phyloP scores from a whole-genome alignment of 2,888 invertebrate species.

The Hydrotaea diabolus region DNA sequence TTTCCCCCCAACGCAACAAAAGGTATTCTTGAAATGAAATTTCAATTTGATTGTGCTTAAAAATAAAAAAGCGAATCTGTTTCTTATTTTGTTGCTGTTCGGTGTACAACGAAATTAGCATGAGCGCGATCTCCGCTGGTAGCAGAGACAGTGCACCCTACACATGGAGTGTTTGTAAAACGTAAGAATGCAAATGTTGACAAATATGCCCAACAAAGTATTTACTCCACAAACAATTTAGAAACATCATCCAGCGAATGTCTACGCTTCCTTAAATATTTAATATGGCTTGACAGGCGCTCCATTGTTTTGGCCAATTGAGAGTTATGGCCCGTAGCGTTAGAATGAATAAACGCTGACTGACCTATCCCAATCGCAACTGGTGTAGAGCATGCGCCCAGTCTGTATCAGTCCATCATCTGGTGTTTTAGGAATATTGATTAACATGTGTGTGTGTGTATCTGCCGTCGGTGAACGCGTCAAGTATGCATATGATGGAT shows the following conservation, averaged over 20 bases:
- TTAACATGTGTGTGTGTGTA: background rate
- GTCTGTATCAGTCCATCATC: slow-evolving; percentile 8
- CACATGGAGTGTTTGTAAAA: background rate
- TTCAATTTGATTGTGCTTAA: background rate
- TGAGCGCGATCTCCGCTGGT: background rate
- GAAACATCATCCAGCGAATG: too few relatives aligned
- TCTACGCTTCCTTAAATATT: too few relatives aligned
- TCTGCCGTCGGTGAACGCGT: too few relatives aligned
- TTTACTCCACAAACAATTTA: background rate
- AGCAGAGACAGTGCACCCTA: background rate
- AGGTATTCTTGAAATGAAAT: background rate
- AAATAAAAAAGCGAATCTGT: background rate
- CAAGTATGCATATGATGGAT: background rate
- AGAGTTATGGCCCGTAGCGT: background rate
- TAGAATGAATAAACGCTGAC: background rate
- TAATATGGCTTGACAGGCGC: too few relatives aligned
- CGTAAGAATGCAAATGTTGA: too few relatives aligned
- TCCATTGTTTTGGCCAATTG: background rate
- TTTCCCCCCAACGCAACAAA: background rate
- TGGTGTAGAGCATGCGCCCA: background rate
- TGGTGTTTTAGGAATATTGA: background rate
- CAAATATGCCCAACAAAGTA: background rate
- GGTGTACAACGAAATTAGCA: background rate
- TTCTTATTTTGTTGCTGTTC: background rate
- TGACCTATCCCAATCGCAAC: slow-evolving; percentile 13